phyloP scores from a whole-genome alignment of 37 sponge, comb jelly and placozoan species.

The Hexactinellida sp. region DNA sequence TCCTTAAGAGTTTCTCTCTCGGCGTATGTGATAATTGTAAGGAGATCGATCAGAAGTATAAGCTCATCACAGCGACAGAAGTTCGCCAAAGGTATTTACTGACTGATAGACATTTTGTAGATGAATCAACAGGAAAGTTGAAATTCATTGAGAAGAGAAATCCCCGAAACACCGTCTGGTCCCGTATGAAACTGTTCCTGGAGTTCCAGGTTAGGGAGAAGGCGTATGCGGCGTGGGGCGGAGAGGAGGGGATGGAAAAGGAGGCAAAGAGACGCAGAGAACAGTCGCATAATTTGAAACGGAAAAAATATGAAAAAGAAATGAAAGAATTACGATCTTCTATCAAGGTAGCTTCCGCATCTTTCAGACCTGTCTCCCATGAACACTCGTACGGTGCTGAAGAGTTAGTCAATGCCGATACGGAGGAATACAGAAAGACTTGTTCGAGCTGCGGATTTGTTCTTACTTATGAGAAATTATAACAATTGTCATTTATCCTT shows the following conservation, averaged over 20 bases:
- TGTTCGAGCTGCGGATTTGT: background rate
- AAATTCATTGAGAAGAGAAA: background rate
- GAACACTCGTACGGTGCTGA: background rate
- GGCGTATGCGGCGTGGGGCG: background rate
- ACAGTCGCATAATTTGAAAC: background rate
- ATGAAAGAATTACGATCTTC: background rate
- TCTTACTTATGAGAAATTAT: background rate
- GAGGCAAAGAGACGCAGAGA: background rate
- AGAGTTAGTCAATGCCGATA: background rate
- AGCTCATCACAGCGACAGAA: background rate
- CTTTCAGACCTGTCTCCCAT: background rate
- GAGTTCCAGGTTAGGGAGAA: background rate
- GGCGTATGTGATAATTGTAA: background rate
- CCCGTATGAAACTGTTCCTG: background rate
- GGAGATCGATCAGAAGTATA: background rate
- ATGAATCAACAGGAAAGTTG: conserved; percentile 8
- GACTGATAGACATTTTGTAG: background rate
- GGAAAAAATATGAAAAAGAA: background rate
- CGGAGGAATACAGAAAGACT: background rate
- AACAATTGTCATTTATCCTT: no score
- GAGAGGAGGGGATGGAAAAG: background rate
- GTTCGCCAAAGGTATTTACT: background rate
- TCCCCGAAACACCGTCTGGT: background rate
- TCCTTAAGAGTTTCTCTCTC: background rate
- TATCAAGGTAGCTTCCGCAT: background rate